Base-by-base conservation (phyloP, 2,113 vertebrate genomes). In the Rhagologus leucostigma region DNA sequence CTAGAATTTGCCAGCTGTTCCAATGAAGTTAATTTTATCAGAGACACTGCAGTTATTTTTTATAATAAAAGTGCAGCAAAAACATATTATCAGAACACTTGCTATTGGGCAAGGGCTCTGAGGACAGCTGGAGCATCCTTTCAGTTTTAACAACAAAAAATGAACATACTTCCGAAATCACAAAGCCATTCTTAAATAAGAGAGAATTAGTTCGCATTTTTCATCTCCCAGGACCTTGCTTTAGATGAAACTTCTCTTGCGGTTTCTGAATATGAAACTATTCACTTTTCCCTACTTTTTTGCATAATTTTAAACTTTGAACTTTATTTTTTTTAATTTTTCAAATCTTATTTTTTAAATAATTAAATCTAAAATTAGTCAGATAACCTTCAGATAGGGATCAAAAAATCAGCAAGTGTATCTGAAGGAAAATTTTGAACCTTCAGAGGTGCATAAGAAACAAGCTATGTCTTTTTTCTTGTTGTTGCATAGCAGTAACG, bases 111-210 rank as follows among this genome's bases (percentile, higher is more conserved):
- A 47, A 52, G 32, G 80, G 32, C 35, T 92, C 63, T 87, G 33
- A 90, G 62, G 90, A 93, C 73, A 81, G 67, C 53, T 91, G 85
- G 74, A 92, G 29, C 49, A 55, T 76, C 35, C 30, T 88, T 90
- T 55, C n/a, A 73, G 37, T 71, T 93, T 86, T 87, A 93, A 81
- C 52, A 90, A 88, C 16, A 90, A 82, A 96, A 87, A 81, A 93
- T 74, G 37, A 91, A 46, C 53, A 46, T 63, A 63, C 17, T 75
- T 83, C 47, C 87, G 62, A 94, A 93, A 91, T 84, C 81, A 91
- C 18, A 92, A 92, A 84, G 24, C 26, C 2, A 0, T 64, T 91
- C 75, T 77, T 88, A 92, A 92, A 87, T 26, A 67, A 49, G 33
- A 75, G 33, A 6, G 11, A 74, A 90, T 79, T 79, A 73, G 16